Percentiles rank a stretch among this genome's conserved stretches.
phyloP scores from a whole-genome alignment of 2,797 vertebrate genomes.

The Nyctalus aviator region DNA sequence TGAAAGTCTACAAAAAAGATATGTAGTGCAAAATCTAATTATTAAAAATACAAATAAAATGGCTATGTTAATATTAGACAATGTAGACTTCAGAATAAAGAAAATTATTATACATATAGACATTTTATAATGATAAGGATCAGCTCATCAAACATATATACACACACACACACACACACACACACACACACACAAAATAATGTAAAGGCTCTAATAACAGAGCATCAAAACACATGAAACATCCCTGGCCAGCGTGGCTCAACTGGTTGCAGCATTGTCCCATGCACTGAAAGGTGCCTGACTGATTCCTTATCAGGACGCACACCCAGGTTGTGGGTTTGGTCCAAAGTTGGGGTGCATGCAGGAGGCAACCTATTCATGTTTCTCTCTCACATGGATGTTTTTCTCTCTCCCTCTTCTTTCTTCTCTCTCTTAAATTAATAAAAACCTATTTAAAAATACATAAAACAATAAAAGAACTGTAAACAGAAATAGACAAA shows the following conservation, averaged over 20 bases:
- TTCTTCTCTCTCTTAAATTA: background rate
- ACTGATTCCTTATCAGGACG: background rate
- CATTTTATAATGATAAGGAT: background rate
- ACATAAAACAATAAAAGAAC: background rate
- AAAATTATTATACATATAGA: slow-evolving; percentile 5
- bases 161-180: too few relatives aligned
- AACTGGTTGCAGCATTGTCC: background rate
- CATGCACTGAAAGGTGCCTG: background rate
- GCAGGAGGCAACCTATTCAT: background rate
- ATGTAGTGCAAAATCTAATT: background rate
- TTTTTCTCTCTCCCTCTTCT: background rate
- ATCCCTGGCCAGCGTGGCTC: background rate
- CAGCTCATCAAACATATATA: background rate
- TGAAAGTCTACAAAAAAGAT: background rate
- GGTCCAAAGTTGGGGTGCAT: background rate
- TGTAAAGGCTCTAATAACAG: background rate
- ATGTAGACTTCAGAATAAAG: slow-evolving; percentile 19
- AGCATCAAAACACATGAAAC: background rate
- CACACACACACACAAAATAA: background rate
- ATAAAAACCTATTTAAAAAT: background rate
- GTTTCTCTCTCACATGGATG: background rate
- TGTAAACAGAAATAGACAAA: slow-evolving; percentile 19
- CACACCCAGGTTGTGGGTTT: background rate
- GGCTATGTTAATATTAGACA: background rate
- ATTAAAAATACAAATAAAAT: slow-evolving; percentile 16